phyloP scores from a whole-genome alignment of 2,888 invertebrate genomes.

The Thera britannica region DNA sequence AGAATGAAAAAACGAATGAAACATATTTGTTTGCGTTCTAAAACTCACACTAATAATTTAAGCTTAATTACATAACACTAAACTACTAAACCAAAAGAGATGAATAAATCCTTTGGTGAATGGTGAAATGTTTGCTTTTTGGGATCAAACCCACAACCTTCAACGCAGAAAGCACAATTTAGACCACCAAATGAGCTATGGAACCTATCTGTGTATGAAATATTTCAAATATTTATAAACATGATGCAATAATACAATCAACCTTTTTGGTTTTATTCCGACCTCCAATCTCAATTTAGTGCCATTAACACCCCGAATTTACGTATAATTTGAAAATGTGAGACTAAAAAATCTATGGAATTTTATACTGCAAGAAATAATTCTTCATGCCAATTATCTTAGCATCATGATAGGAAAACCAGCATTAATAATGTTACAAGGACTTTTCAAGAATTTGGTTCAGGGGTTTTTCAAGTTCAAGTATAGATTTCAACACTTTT shows the following conservation, averaged over 20 bases:
- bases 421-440: neutral
- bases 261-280: conserved; percentile 4
- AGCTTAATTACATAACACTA: no score
- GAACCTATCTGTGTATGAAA: no score
- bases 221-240: neutral
- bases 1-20: no score
- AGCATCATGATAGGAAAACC: conserved; percentile 30
- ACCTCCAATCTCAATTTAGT: conserved; percentile 29
- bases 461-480: no score
- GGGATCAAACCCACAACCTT: no score
- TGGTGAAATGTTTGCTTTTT: no score
- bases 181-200: no score
- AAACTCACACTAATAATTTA: no score
- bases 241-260: conserved; percentile 14
- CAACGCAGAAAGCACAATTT: no score
- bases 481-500: neutral
- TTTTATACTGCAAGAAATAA: conserved; percentile 19
- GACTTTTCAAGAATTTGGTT: neutral
- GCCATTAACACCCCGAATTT: conserved; percentile 25
- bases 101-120: no score
- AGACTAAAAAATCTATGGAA: conserved; percentile 13
- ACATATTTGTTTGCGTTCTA: no score
- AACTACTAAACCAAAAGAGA: no score
- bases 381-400: conserved; percentile 28
- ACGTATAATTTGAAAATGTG: conserved; percentile 24